A percentile compares a stretch with the other conserved stretches of the same genome.
Evolutionary conservation across 2,797 vertebrate genomes (phyloP).

Genomic region (Sebastes steindachneri): DNA sequence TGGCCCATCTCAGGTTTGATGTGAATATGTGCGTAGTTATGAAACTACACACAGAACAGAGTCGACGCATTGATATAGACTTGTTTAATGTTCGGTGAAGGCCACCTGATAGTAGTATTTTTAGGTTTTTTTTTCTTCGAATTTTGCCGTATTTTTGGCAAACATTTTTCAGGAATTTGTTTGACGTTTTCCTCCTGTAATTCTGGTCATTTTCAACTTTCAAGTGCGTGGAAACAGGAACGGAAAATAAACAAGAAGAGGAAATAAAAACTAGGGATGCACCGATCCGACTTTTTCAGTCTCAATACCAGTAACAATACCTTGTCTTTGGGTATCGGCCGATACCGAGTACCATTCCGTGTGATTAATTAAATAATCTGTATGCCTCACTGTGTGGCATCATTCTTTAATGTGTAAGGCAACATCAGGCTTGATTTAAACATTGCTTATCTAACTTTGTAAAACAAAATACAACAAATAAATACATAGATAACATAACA

Average conservation of each 20-base stretch:
- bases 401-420: too few species aligned
- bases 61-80: conserved; percentile 63
- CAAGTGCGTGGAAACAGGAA: neutral
- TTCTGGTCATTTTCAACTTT: conserved; percentile 16
- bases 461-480: neutral
- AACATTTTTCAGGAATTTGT: conserved; percentile 19
- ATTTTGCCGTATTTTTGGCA: conserved; percentile 4
- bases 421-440: too few species aligned
- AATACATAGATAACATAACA: neutral
- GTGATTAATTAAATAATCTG: too few species aligned
- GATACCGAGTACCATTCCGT: too few species aligned
- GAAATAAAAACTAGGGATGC: neutral
- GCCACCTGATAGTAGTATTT: conserved; percentile 54
- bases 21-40: conserved; percentile 74
- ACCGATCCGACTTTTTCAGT: too few species aligned
- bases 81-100: conserved; percentile 69
- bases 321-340: too few species aligned
- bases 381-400: too few species aligned
- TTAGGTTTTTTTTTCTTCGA: neutral
- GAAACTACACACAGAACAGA: conserved; percentile 70
- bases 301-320: too few species aligned
- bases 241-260: neutral
- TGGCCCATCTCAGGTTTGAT: conserved; percentile 76
- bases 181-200: conserved; percentile 20
- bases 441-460: too few species aligned